Evolutionary conservation across 2,888 invertebrate species (phyloP).

Genomic region (Leucophenga montana): DNA sequence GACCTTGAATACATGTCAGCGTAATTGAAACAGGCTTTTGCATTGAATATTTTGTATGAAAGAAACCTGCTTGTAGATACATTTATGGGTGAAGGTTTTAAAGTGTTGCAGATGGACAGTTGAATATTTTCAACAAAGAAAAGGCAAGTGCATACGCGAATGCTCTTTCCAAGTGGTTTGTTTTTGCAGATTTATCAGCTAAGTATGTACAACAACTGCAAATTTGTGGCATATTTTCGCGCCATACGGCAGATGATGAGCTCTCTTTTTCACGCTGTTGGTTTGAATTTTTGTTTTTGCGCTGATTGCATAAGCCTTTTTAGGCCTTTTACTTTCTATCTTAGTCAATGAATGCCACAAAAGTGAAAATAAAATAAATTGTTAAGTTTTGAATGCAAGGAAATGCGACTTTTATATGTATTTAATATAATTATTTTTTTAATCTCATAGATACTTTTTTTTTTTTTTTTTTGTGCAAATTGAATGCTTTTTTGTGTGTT

Average conservation of each 20-base stretch:
- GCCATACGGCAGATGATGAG: constrained; percentile 29
- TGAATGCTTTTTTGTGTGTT: neutral
- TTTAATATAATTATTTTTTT: constrained; percentile 13
- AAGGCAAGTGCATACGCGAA: too few species aligned
- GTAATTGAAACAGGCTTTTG: too few species aligned
- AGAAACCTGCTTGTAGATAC: too few species aligned
- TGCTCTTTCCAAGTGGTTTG: neutral
- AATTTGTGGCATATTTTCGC: constrained; percentile 2
- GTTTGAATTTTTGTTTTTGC: neutral
- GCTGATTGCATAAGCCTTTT: constrained; percentile 9
- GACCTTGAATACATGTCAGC: too few species aligned
- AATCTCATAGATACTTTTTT: neutral
- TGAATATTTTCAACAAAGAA: too few species aligned
- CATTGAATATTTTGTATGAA: too few species aligned
- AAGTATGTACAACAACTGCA: too few species aligned
- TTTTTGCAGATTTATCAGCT: constrained; percentile 1
- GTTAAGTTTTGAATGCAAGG: neutral
- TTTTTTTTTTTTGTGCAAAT: neutral
- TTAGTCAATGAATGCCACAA: too few species aligned
- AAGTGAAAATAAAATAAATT: too few species aligned
- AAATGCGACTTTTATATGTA: neutral
- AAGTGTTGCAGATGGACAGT: too few species aligned
- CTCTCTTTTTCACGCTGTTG: neutral
- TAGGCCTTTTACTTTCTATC: constrained; percentile 10
- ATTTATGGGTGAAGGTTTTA: too few species aligned